A percentile compares a stretch with the other conserved stretches of the same genome.
Conservation (phyloP, 2,888 invertebrate species). For the Monoplex corrugatus region DNA sequence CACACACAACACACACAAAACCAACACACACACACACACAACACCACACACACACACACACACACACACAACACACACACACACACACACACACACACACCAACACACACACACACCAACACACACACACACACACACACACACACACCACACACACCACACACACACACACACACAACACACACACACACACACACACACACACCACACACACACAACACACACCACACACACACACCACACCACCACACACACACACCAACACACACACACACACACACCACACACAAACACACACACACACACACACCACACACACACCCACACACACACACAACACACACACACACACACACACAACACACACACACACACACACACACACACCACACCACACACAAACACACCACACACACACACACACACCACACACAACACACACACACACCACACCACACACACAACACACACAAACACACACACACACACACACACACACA, state of each 20-base stretch:
- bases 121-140: too few species aligned
- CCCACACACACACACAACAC: too few species aligned
- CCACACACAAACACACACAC: conserved; percentile 53
- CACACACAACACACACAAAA: too few species aligned
- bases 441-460: too few species aligned
- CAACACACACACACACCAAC: neutral
- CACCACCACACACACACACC: neutral
- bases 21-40: neutral
- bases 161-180: too few species aligned
- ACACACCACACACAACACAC: conserved; percentile 16
- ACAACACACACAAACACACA: too few species aligned
- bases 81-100: conserved; percentile 28
- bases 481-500: too few species aligned
- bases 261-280: conserved; percentile 56
- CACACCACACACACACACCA: neutral
- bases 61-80: conserved; percentile 28
- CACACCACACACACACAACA: neutral
- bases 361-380: neutral
- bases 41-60: too few species aligned
- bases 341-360: neutral
- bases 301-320: neutral
- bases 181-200: neutral
- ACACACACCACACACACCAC: neutral
- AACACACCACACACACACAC: conserved; percentile 33
- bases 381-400: too few species aligned